Base-by-base conservation (phyloP, 2,797 vertebrate genomes). In the Neosalanx taihuensis region DNA sequence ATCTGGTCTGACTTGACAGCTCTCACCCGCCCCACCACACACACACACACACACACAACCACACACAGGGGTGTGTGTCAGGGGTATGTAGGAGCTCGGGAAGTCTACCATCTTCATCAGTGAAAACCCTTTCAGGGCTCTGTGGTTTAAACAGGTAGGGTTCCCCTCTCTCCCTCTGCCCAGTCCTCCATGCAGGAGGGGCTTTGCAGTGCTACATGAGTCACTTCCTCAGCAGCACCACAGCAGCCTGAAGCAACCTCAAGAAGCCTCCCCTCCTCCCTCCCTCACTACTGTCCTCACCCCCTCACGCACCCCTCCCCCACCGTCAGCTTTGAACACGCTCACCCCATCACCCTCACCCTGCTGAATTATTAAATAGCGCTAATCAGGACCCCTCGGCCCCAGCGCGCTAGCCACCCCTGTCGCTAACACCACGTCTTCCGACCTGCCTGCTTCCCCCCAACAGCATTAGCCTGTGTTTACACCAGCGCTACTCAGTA, bases 401-500 rank as follows among this genome's bases (percentile, higher is more conserved):
- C 84, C 87, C 78, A 75, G 88, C 87, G 79, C 85, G 13, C 59
- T 31, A 61, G 57, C 58, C 33, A 30, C 59, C 87, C 87, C 89
- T 86, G 87, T 86, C 71, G 85, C 82, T 89, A 91, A 90, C 87
- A 90, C 88, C 86, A 71, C 87, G 90, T 86, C 81, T 77, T 89
- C 75, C 85, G 89, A 85, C 89, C 87, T 76, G 78, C 86, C 87
- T 82, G 85, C 77, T 51, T 23, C 17, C 3, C 29, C 87, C 87
- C 87, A 86, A 83, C 88, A 86, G 89, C 86, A 85, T 89, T 87
- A 84, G 67, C 67, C 81, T 53, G 69, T 90, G 88, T 90, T 91
- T 90, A 88, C 83, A 84, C 84, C 88, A 85, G 84, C 87, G 79
- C 83, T 78, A 84, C 87, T 91, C 87, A 89, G 90, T 91, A 91